Evolutionary conservation across 30 jellyfish, hydroid and myxozoan species (phyloP).

Genomic region (Aurelia sp.): DNA sequence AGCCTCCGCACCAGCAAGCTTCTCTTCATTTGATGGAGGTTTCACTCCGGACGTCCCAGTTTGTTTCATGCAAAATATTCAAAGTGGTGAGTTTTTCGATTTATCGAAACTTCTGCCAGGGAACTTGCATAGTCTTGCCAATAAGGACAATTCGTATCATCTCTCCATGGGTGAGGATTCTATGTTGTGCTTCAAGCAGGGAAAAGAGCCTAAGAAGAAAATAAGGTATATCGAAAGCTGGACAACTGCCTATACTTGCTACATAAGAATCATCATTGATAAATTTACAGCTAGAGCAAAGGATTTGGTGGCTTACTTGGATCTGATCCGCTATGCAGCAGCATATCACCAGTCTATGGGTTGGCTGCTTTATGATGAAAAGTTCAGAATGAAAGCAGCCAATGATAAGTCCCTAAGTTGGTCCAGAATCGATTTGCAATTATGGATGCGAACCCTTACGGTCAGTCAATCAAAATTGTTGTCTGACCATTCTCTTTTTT

Average conservation of each 20-base stretch:
- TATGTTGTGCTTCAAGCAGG: not conserved
- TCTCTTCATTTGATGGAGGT: constrained; percentile 1
- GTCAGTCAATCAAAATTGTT: not conserved
- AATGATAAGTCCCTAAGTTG: constrained; percentile 9
- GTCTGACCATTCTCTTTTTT: constrained; percentile 3
- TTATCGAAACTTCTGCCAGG: not conserved
- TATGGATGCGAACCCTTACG: not conserved
- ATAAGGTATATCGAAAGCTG: constrained; percentile 4
- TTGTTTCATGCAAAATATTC: not conserved
- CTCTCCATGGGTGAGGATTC: constrained; percentile 11
- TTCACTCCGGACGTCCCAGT: constrained; percentile 12
- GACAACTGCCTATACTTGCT: constrained; percentile 19
- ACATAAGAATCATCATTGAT: not conserved
- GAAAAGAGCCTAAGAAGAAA: not conserved
- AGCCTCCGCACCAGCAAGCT: not conserved
- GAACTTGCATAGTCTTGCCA: not conserved
- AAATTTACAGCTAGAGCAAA: not conserved
- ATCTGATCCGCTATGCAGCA: constrained; percentile 15
- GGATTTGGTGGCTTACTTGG: constrained; percentile 17
- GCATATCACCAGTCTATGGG: constrained; percentile 15
- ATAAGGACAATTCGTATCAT: not conserved
- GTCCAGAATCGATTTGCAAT: not conserved
- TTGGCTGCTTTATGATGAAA: constrained; percentile 22
- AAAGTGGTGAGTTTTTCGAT: constrained; percentile 13
- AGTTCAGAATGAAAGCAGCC: constrained; percentile 27